A percentile compares a stretch with the other conserved stretches of the same genome.
These are phyloP conservation scores for Percopsis omiscomaycus DNA, from an alignment of 2,797 vertebrate genomes.

Conservation along the genomic window DNA sequence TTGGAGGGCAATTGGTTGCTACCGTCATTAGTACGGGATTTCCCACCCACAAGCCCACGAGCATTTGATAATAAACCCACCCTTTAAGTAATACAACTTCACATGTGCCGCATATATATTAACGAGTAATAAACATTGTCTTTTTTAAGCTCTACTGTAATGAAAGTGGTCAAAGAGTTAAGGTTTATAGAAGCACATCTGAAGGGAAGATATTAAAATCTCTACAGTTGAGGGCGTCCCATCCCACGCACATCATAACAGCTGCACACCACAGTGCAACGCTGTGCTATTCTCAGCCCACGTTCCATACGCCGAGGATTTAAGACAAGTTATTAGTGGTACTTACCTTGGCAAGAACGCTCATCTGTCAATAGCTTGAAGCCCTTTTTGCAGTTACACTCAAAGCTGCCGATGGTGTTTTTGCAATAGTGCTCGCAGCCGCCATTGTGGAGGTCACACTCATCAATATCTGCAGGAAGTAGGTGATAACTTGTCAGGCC, in stretches of 20 bases:
- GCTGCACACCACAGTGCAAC: slow-evolving; percentile 5
- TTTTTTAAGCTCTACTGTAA: no score
- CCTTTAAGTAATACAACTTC: not conserved
- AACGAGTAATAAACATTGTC: not conserved
- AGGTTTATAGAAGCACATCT: no score
- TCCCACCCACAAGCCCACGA: slow-evolving; percentile 46
- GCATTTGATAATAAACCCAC: slow-evolving; percentile 33
- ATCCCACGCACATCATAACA: slow-evolving; percentile 28
- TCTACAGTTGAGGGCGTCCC: no score
- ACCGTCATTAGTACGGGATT: slow-evolving; percentile 59
- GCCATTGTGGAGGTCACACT: slow-evolving; percentile 90
- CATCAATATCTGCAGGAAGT: slow-evolving; percentile 87
- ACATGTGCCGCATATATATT: not conserved
- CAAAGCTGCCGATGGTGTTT: slow-evolving; percentile 97
- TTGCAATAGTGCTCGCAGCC: slow-evolving; percentile 96
- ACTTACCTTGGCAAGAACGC: slow-evolving; percentile 93
- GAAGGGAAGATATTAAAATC: no score
- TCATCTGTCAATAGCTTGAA: slow-evolving; percentile 98
- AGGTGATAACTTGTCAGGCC: not conserved
- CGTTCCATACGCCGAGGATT: not conserved
- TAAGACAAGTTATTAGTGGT: not conserved
- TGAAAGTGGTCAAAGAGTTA: slow-evolving; percentile 24
- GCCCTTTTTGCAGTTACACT: slow-evolving; percentile 96
- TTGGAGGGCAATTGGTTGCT: slow-evolving; percentile 57
- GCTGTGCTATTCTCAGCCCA: not conserved